phyloP scores from a whole-genome alignment of 2,797 vertebrate genomes.

The Danio albolineatus region DNA sequence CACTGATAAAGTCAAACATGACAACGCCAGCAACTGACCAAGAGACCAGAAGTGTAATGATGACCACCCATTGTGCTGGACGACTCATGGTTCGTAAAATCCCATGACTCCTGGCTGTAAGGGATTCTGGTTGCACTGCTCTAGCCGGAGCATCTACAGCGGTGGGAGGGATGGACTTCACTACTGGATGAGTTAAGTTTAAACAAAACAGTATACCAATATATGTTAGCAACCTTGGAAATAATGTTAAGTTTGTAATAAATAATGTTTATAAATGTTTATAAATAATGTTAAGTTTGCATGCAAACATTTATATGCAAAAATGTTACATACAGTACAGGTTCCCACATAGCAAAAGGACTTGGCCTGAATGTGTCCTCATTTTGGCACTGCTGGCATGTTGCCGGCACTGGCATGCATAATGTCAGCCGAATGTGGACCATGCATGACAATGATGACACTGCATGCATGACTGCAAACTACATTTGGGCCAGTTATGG shows the following conservation, averaged over 20 bases:
- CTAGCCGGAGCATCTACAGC: slow-evolving; percentile 54
- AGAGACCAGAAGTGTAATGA: slow-evolving; percentile 88
- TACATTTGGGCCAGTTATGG: no score
- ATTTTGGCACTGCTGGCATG: no score
- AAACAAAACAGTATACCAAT: neutral
- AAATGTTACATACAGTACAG: no score
- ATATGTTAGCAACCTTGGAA: neutral
- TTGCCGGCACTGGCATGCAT: no score
- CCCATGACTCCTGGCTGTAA: slow-evolving; percentile 63
- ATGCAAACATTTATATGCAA: no score
- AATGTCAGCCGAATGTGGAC: no score
- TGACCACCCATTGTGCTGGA: slow-evolving; percentile 90
- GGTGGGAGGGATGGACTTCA: slow-evolving; percentile 47
- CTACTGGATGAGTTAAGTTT: slow-evolving; percentile 53
- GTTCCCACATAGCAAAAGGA: no score
- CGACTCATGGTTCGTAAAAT: slow-evolving; percentile 77
- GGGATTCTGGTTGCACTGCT: slow-evolving; percentile 26
- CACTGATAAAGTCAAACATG: slow-evolving; percentile 96
- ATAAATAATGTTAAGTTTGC: neutral
- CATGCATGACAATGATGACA: no score
- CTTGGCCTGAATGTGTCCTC: no score
- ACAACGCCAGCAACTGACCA: slow-evolving; percentile 93
- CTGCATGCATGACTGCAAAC: no score
- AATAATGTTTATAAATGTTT: no score
- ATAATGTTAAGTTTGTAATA: neutral